Base-by-base conservation (phyloP, 2,888 invertebrate species). In the Taphrorychus bicolor region DNA sequence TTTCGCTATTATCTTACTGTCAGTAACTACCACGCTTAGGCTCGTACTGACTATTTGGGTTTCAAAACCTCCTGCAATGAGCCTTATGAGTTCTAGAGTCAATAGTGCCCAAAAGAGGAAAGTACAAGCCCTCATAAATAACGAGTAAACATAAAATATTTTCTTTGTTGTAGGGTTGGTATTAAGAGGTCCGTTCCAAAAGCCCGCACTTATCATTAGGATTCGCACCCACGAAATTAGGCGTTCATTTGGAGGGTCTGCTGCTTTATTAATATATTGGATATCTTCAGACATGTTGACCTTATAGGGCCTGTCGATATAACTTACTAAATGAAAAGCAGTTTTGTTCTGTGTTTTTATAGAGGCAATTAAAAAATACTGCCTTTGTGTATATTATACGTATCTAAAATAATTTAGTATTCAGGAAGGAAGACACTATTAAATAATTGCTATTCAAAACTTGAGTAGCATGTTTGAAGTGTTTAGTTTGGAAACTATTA, bases 181-280 rank as follows among this genome's bases (percentile, higher is more conserved):
- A 16, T 17, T 51, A 5, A 62, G 16, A 1, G 53, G 53, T 22
- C 17, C 1, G 16, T 45, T 45, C 61, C 61, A 62, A 23, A 48
- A 18, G 0, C 61, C 61, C 11, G 53, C 45, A 42, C 18, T 5
- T 4, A 62, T 62, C 61, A 62, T 54, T 2, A 45, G 17, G n/a
- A 45, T 14, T 53, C 52, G 49, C 5, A 21, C 18, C 58, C 58
- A 58, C 0, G 48, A 17, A 45, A 58, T 58, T 23, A 58, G 16
- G n/a, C 45, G 17, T 22, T 58, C 45, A 14, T 58, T 42, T 14
- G 21, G n/a, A 16, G 42, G 14, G 23, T 45, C 16, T 42, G 14
- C 7, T 42, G 42, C 11, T 32, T 32, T 11, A 1, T 11, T 32
- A 9, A 32, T 11, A 11, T 9, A 32, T 11, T 9, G 7, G 32